phyloP scores from a whole-genome alignment of 2,888 invertebrate genomes.

The Lingula anatina region DNA sequence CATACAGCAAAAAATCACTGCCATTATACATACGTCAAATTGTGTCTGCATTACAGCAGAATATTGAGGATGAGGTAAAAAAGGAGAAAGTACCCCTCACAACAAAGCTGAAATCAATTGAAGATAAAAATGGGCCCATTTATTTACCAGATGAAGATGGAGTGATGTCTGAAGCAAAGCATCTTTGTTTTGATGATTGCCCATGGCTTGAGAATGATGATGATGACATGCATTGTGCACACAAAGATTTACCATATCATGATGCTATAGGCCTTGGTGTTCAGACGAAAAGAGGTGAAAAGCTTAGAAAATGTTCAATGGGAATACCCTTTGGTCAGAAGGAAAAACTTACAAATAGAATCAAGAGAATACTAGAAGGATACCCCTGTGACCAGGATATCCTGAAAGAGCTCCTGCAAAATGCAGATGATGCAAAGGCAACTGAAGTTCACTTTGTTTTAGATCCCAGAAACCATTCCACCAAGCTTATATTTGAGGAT shows the following conservation, averaged over 20 bases:
- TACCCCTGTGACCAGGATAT: conserved; percentile 38
- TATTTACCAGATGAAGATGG: conserved; percentile 27
- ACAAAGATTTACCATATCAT: conserved; percentile 21
- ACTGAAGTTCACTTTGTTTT: conserved; percentile 38
- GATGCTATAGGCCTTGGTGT: conserved; percentile 25
- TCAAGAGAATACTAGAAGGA: conserved; percentile 31
- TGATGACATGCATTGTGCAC: conserved; percentile 14
- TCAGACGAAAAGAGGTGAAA: conserved; percentile 15
- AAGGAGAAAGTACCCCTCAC: no score
- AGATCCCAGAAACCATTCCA: conserved; percentile 24
- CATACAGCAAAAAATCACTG: no score
- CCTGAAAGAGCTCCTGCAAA: conserved; percentile 43
- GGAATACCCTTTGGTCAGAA: conserved; percentile 32
- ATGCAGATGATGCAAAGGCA: conserved; percentile 41
- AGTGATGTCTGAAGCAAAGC: conserved; percentile 14
- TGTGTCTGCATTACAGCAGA: no score
- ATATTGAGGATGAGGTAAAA: no score
- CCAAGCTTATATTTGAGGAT: conserved; percentile 21
- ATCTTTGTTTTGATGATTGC: conserved; percentile 30
- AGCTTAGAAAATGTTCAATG: conserved; percentile 2
- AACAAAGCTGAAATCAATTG: no score
- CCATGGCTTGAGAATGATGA: conserved; percentile 21
- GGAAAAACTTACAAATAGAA: conserved; percentile 29
- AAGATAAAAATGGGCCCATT: no score
- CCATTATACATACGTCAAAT: no score